Conservation (phyloP, 1,140 invertebrate genomes). For the Sminthurinus signatus region DNA sequence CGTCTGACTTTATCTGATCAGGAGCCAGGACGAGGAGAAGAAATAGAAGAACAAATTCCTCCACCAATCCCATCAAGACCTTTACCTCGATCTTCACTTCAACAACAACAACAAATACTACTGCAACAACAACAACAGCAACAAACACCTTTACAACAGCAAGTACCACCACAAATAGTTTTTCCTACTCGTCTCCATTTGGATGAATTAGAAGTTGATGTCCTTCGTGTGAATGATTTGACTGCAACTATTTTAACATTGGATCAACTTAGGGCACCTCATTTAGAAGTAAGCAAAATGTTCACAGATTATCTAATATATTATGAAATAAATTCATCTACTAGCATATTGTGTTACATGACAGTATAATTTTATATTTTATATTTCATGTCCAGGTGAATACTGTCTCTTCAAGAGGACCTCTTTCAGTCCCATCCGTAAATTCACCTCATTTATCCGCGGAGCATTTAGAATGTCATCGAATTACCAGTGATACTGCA, state of each 20-base stretch:
- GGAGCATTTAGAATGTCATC: conserved; percentile 26
- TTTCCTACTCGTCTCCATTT: conserved; percentile 38
- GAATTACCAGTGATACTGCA: not conserved
- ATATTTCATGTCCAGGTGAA: too few relatives aligned
- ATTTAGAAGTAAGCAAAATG: conserved; percentile 26
- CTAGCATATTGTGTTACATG: not conserved
- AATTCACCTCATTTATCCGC: conserved; percentile 20
- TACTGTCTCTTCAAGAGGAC: too few relatives aligned
- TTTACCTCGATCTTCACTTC: not conserved
- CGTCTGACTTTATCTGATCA: conserved; percentile 3
- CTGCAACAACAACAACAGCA: conserved; percentile 4
- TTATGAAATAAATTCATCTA: not conserved
- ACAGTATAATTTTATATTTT: not conserved
- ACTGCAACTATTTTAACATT: conserved; percentile 28
- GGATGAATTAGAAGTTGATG: conserved; percentile 39
- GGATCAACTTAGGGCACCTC: conserved; percentile 25
- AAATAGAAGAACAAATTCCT: conserved; percentile 1
- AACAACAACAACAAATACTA: not conserved
- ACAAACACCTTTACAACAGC: not conserved
- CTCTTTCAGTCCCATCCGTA: conserved; percentile 21
- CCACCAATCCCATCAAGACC: not conserved
- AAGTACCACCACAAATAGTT: conserved; percentile 19
- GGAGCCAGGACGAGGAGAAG: not conserved
- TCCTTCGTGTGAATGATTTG: conserved; percentile 37
- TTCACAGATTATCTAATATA: conserved; percentile 3